Percentiles rank a stretch among this genome's conserved stretches.
Conservation (phyloP, 2,888 invertebrate genomes). For the Troides helena region DNA sequence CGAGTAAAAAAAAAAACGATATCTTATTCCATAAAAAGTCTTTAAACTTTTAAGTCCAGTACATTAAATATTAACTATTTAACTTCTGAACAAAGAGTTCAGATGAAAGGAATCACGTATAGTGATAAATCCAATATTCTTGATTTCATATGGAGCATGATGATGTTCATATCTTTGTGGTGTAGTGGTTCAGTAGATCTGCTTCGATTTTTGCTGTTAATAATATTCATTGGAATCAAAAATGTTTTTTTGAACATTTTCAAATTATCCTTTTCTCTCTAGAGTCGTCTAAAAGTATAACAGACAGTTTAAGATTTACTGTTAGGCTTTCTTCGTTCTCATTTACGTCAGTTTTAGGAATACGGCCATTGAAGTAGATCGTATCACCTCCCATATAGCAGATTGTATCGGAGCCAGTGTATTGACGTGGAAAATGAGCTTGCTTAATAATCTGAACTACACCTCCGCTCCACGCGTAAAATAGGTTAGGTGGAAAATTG, state of each 20-base stretch:
- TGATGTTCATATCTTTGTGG: no score
- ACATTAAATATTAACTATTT: no score
- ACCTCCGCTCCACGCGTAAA: slow-evolving; percentile 35
- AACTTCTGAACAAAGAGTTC: no score
- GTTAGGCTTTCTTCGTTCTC: not conserved
- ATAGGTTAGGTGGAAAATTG: slow-evolving; percentile 47
- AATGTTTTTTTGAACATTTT: no score
- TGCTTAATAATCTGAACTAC: slow-evolving; percentile 42
- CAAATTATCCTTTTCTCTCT: not conserved
- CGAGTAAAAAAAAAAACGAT: not conserved
- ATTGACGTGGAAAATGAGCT: slow-evolving; percentile 44
- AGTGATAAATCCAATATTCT: no score
- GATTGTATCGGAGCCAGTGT: slow-evolving; percentile 33
- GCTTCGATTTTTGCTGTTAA: no score
- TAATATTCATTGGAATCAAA: no score
- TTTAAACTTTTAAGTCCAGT: not conserved
- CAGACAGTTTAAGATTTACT: slow-evolving; percentile 1
- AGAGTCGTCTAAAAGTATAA: not conserved
- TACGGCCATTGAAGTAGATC: slow-evolving; percentile 16
- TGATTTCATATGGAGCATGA: no score
- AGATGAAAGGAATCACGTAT: no score
- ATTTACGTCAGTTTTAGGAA: slow-evolving; percentile 6
- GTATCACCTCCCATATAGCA: slow-evolving; percentile 22
- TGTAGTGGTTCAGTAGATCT: no score
- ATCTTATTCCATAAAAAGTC: not conserved